Evolutionary conservation across 2,113 vertebrate species (phyloP), one percentile per base, ranked within the genome.

Genomic region (Scopus umbretta): DNA sequence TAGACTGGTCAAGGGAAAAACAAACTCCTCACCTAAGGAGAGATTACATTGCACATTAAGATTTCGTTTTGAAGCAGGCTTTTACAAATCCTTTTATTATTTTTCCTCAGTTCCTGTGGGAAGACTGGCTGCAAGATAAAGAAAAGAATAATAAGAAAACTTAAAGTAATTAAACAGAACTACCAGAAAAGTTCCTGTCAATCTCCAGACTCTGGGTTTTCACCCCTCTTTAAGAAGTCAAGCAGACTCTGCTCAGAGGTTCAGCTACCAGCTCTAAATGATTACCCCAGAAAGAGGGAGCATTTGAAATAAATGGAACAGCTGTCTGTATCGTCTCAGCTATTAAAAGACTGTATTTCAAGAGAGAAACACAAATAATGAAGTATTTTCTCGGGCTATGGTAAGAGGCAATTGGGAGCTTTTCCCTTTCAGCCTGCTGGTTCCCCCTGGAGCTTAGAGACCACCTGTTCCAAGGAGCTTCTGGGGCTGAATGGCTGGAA

Each of bases 331-430:
- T 73, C 1, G 16, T 94, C 90, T 96, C 95, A 94, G 92, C 92
- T 95, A 86, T 95, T 96, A 97, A 94, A 91, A 94, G 94, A 91
- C 83, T 97, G 76, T 96, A 97, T 98, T 97, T 97, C 93, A 94
- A 91, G 83, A 97, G 96, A 95, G 95, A 97, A 98, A 97, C 61
- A 72, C 49, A 97, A 93, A 92, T 86, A 94, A 83, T 82, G 96
- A 95, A 93, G 58, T 93, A 93, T 93, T 96, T 98, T 91, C 88
- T 97, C 0, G 6, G 49, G 53, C 72, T 91, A 53, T 49, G 34
- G 82, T 81, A 92, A 74, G 83, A 93, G 5, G 49, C 80, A 83
- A 42, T 92, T 93, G 90, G 52, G 82, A 97, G 59, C 76, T 89
- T 67, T 97, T 91, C 59, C 75, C 86, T 91, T 95, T 80, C 90